These are phyloP conservation scores for Alethe castanea DNA, from an alignment of 2,113 vertebrate species.

Conservation along the genomic window DNA sequence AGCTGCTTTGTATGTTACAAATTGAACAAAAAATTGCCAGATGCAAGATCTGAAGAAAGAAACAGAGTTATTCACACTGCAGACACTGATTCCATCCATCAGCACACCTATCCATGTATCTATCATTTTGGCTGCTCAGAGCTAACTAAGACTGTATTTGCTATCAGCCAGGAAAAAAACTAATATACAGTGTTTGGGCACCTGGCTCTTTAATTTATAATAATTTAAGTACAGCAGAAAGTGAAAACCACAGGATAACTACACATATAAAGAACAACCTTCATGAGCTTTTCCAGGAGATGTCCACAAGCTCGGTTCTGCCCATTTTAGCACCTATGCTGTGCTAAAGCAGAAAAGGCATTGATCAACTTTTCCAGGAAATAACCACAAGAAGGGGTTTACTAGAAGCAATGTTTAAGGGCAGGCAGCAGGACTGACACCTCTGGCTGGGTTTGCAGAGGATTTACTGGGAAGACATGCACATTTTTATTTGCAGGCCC, in stretches of 20 bases:
- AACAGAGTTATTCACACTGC: background rate
- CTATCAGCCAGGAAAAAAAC: background rate
- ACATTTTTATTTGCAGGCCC: background rate
- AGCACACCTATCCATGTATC: background rate
- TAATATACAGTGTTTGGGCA: background rate
- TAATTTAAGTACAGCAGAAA: background rate
- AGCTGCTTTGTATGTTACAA: slow-evolving; percentile 53
- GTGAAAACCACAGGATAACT: background rate
- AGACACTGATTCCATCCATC: background rate
- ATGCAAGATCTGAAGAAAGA: slow-evolving; percentile 37
- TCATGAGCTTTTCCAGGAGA: background rate
- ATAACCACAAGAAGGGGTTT: background rate
- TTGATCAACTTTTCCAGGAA: background rate
- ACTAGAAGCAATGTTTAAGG: background rate
- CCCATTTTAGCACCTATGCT: background rate
- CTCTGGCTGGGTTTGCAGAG: background rate
- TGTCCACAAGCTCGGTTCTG: background rate
- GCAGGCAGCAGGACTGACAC: background rate
- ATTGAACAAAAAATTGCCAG: slow-evolving; percentile 45
- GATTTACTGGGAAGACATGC: background rate
- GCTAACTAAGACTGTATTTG: background rate
- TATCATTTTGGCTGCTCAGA: background rate
- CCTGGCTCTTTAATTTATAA: background rate
- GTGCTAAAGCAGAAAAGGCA: background rate
- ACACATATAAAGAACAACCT: rapidly evolving